Base-by-base conservation (phyloP, 1,140 invertebrate species). In the Drosophila bocqueti region DNA sequence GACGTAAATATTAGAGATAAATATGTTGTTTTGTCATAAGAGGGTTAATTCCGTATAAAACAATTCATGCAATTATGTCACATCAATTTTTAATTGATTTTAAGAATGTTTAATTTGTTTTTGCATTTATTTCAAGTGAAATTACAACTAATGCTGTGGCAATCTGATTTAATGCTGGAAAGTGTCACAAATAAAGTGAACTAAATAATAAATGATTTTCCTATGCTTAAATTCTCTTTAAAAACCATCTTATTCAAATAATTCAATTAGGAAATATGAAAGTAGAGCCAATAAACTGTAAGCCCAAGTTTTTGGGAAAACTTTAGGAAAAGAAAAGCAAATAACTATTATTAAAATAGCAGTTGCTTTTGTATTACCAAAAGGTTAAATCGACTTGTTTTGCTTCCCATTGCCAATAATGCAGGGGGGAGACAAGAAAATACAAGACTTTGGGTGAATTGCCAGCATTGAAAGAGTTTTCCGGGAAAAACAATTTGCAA, bases 401-500 rank as follows among this genome's bases (percentile, higher is more conserved):
- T 26, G 40, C 15, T 36, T 65, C 6, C 38, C 36, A 63, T 50
- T 42, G 46, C 36, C 59, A 43, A 46, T 61, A 47, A 34, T 36
- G 16, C 58, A 21, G 29, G 49, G 43, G 31, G 11, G 24, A 50
- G 24, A 18, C 45, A 11, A 34, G 31, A 11, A 34, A 46, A 76
- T 21, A 38, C 52, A 66, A 76, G 36, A 60, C 72, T 58, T 64
- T 40, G 62, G 65, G 26, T 52, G 26, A 43, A 45, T 38, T 38
- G 52, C 52, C 57, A 59, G 61, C 61, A 59, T 60, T 36, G 38
- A 65, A 73, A 60, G 59, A 79, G 65, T 60, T 83, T 86, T 62
- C 68, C 63, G 38, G 45, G 34, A 40, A 82, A 68, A 83, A 66
- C 83, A 86, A 86, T 86, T 87, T 79, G 55, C 46, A 65, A 79